Evolutionary conservation across 2,888 invertebrate genomes (phyloP).

Genomic region (Drosophila antonietae): DNA sequence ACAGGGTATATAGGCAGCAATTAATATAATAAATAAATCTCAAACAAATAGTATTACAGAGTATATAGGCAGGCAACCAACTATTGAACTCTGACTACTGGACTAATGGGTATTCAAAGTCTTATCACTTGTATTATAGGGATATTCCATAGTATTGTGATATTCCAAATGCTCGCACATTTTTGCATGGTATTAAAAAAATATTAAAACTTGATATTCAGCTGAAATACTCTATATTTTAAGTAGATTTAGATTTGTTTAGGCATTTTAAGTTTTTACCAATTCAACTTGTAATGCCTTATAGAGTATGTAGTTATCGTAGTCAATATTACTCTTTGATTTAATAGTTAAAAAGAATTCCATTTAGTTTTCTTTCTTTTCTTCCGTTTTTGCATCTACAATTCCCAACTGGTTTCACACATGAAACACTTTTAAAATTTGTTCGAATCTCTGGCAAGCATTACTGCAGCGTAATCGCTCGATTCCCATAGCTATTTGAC

Average conservation of each 20-base stretch:
- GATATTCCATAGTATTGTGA: background rate
- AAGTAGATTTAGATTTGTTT: background rate
- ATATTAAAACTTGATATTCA: background rate
- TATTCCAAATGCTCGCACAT: background rate
- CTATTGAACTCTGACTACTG: too few species aligned
- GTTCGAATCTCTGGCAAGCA: background rate
- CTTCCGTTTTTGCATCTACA: background rate
- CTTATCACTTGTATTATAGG: background rate
- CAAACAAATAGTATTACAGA: too few species aligned
- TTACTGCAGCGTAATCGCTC: background rate
- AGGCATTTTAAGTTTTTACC: background rate
- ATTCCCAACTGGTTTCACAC: constrained; percentile 10
- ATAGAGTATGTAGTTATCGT: background rate
- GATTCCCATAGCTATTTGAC: background rate
- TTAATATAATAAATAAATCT: too few species aligned
- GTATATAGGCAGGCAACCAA: too few species aligned
- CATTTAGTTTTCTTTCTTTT: background rate
- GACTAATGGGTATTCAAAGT: too few species aligned
- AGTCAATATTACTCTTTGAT: background rate
- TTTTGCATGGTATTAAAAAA: too few species aligned
- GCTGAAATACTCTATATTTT: background rate
- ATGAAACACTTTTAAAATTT: background rate
- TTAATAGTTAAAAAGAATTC: background rate
- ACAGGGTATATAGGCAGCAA: too few species aligned
- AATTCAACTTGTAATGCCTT: background rate